These are phyloP conservation scores for Thalassarche chlororhynchos DNA, from an alignment of 2,113 vertebrate species.

Conservation along the genomic window DNA sequence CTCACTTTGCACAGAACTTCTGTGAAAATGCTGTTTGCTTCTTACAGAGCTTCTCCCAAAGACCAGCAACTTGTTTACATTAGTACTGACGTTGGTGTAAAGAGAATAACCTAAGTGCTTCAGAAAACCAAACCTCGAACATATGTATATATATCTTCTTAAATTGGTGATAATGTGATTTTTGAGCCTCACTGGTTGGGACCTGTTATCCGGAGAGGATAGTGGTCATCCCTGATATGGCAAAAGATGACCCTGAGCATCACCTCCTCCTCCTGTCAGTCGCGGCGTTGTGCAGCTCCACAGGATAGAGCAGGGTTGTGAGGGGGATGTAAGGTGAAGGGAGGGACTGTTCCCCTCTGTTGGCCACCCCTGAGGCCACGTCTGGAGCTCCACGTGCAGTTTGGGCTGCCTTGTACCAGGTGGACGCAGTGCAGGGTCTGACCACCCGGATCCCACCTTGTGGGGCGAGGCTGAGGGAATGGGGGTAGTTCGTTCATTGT, in stretches of 20 bases:
- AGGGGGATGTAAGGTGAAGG: background rate
- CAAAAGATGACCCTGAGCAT: background rate
- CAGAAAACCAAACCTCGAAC: background rate
- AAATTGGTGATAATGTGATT: background rate
- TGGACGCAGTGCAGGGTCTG: fast-evolving
- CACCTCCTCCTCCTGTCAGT: background rate
- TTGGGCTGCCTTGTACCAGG: background rate
- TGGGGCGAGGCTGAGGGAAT: background rate
- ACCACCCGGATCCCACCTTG: fast-evolving
- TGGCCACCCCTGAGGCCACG: background rate
- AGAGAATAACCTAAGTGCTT: background rate
- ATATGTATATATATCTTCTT: background rate
- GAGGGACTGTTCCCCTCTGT: background rate
- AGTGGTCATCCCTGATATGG: background rate
- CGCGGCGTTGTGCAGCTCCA: background rate
- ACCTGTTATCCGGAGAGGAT: background rate
- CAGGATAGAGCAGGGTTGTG: background rate
- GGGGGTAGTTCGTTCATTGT: background rate
- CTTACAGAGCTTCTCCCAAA: background rate
- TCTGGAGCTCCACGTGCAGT: background rate
- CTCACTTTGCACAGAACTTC: background rate
- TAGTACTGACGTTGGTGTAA: background rate
- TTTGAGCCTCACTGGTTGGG: background rate
- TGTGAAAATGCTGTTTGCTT: background rate
- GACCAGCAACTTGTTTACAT: background rate